phyloP scores from a whole-genome alignment of 2,888 invertebrate genomes.

The Sclerodermus sp. region DNA sequence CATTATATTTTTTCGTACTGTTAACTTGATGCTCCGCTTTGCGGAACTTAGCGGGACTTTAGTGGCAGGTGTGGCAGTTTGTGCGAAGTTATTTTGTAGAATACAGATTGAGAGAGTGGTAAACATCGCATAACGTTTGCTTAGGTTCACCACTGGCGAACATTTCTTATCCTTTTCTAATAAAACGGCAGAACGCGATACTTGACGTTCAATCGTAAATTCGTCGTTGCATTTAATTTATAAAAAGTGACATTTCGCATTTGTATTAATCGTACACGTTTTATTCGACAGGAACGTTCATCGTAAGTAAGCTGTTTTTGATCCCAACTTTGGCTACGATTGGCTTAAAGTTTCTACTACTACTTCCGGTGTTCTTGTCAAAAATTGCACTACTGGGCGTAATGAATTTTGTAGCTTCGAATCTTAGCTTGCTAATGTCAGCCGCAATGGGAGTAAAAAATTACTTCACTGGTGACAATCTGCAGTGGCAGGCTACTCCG shows the following conservation, averaged over 20 bases:
- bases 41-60: conserved; percentile 29
- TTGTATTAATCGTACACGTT: conserved; percentile 5
- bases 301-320: conserved; percentile 33
- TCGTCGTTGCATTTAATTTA: background rate
- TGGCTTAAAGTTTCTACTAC: conserved; percentile 42
- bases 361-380: conserved; percentile 45
- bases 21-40: conserved; percentile 13
- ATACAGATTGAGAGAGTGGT: too few species aligned
- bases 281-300: conserved; percentile 31
- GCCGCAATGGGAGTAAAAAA: conserved; percentile 36
- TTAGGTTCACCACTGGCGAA: too few species aligned
- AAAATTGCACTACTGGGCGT: conserved; percentile 42
- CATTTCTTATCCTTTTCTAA: too few species aligned
- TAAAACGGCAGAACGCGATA: background rate
- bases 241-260: background rate
- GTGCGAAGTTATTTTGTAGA: background rate
- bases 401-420: conserved; percentile 45
- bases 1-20: background rate
- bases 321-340: conserved; percentile 44
- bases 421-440: conserved; percentile 43
- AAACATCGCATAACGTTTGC: too few species aligned
- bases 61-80: conserved; percentile 12
- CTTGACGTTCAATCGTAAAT: background rate
- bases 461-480: conserved; percentile 12
- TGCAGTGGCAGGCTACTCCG: background rate